Evolutionary conservation across 2,113 vertebrate genomes (phyloP), one percentile per base, ranked within the genome.

Genomic region (Apodemus speciosus): DNA sequence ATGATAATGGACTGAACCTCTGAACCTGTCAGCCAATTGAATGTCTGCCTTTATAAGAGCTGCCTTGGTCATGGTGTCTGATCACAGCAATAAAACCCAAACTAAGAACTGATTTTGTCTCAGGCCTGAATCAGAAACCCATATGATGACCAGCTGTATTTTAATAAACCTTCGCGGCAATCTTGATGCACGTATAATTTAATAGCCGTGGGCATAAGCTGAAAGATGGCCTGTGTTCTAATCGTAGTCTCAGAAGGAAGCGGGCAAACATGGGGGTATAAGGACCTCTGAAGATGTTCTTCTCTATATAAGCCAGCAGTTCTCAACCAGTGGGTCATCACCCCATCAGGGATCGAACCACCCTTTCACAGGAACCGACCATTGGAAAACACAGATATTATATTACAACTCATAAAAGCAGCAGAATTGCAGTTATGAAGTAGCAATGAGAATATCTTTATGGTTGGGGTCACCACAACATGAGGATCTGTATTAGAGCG

Each of bases 221-320:
- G 91, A 27, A 3, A 89, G 83, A 66, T 7, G 46, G 11, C 9
- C n/a, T 75, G 69, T 51, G 18, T 84, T 90, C 15, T 58, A 72
- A 76, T 66, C 32, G 58, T 58, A 85, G 30, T 6, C 21, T 69
- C 71, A 80, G 35, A 90, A 38, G 77, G 21, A 92, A 20, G 40
- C 83, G 94, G 93, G 40, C 87, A 86, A 90, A 80, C 69, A 80
- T 92, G 51, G 27, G 69, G 53, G 14, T 27, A 15, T 18, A 90
- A 90, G 35, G 53, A 66, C 46, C 46, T 88, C 46, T 60, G 89
- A 75, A 89, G 89, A 51, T 71, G 30, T 7, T 89, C 75, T 73
- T 40, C 51, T 93, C 51, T 32, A 88, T 66, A 53, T 88, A 93
- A 87, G 32, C 32, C 18, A 53, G 75, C 7, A 18, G 16, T 35